phyloP scores from a whole-genome alignment of 2,888 invertebrate species.

The Blastobasis adustella region DNA sequence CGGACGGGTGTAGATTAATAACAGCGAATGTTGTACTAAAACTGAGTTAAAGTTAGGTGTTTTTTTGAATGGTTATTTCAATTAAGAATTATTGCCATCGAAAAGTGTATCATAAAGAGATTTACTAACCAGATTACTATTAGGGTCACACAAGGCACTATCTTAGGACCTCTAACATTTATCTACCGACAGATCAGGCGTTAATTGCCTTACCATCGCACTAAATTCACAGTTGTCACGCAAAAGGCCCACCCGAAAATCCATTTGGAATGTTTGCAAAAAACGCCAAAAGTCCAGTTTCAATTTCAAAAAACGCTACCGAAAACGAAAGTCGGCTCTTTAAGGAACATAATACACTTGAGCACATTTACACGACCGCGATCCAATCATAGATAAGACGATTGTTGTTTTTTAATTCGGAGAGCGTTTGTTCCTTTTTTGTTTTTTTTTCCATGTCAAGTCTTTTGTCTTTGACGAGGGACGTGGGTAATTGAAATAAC shows the following conservation, averaged over 20 bases:
- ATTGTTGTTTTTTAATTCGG: slow-evolving; percentile 41
- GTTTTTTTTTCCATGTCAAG: slow-evolving; percentile 52
- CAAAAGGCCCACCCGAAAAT: slow-evolving; percentile 23
- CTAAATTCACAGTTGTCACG: neutral
- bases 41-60: too few species aligned
- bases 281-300: slow-evolving; percentile 21
- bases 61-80: too few species aligned
- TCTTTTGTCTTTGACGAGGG: slow-evolving; percentile 74
- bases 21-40: too few species aligned
- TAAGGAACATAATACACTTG: slow-evolving; percentile 60
- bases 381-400: slow-evolving; percentile 72
- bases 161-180: too few species aligned
- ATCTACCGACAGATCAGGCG: too few species aligned
- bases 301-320: slow-evolving; percentile 55
- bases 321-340: slow-evolving; percentile 53
- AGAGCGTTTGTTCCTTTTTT: slow-evolving; percentile 37
- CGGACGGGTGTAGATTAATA: too few species aligned
- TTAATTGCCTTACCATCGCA: neutral
- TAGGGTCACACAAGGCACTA: too few species aligned
- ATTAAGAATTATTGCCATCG: too few species aligned
- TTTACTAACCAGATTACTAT: too few species aligned
- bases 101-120: too few species aligned
- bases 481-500: slow-evolving; percentile 70
- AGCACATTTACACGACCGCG: slow-evolving; percentile 68
- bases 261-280: slow-evolving; percentile 16